Evolutionary conservation across 2,888 invertebrate species (phyloP).

Genomic region (Drosophila falleni): DNA sequence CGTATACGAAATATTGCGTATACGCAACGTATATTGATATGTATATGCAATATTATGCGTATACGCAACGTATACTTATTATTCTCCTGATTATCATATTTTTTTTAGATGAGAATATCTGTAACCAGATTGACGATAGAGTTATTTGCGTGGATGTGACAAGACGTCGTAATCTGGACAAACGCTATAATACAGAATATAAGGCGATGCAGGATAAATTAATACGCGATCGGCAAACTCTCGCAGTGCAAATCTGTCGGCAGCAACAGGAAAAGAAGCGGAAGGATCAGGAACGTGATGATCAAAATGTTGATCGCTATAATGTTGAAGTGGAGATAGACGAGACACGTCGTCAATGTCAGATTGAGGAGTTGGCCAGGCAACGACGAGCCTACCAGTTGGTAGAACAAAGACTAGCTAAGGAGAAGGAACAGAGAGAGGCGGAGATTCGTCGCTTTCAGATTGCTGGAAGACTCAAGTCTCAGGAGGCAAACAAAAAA

Average conservation of each 20-base stretch:
- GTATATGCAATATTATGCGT: too few relatives aligned
- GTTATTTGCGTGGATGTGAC: slow-evolving; percentile 29
- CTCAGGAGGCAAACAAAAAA: slow-evolving; percentile 39
- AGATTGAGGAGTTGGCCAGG: slow-evolving; percentile 23
- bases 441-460: slow-evolving; percentile 50
- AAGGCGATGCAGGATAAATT: slow-evolving; percentile 17
- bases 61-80: too few relatives aligned
- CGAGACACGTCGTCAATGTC: slow-evolving; percentile 49
- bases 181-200: slow-evolving; percentile 25
- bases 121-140: slow-evolving; percentile 56
- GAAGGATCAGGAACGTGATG: slow-evolving; percentile 5
- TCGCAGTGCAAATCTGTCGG: slow-evolving; percentile 19
- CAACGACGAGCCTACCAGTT: slow-evolving; percentile 58
- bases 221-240: slow-evolving; percentile 8
- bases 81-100: not conserved
- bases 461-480: slow-evolving; percentile 56
- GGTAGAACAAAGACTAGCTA: slow-evolving; percentile 29
- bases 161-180: slow-evolving; percentile 42
- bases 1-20: too few relatives aligned
- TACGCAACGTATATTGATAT: too few relatives aligned
- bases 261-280: slow-evolving; percentile 25
- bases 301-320: slow-evolving; percentile 15
- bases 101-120: slow-evolving; percentile 45
- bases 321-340: slow-evolving; percentile 41
- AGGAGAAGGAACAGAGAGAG: slow-evolving; percentile 10